A percentile compares a stretch with the other conserved stretches of the same genome.
These are phyloP conservation scores for Oncorhynchus gorbuscha DNA, from an alignment of 2,113 vertebrate species.

Conservation along the genomic window DNA sequence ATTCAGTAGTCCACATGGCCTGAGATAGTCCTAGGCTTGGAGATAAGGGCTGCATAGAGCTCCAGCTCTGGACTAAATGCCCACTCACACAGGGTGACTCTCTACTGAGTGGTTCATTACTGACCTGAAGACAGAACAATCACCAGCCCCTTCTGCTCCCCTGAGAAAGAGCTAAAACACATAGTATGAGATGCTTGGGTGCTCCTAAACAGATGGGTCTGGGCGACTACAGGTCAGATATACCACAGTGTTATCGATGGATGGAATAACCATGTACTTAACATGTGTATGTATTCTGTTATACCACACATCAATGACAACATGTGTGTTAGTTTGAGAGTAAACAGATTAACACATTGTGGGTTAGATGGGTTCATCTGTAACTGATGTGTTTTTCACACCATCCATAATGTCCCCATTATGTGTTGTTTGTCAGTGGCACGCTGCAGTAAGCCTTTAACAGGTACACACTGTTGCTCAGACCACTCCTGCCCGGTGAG, in stretches of 20 bases:
- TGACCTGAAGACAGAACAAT: conserved; percentile 30
- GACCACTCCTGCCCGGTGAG: conserved; percentile 56
- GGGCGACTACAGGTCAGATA: too few relatives aligned
- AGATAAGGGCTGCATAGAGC: conserved; percentile 19
- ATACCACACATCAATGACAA: conserved; percentile 13
- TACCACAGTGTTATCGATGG: too few relatives aligned
- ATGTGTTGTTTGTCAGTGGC: conserved; percentile 58
- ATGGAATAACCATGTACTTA: too few relatives aligned
- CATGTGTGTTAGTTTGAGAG: conserved; percentile 48
- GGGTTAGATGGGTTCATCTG: conserved; percentile 47
- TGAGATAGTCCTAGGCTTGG: conserved; percentile 31
- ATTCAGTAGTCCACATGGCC: conserved; percentile 20
- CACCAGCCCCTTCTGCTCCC: too few relatives aligned
- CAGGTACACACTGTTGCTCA: conserved; percentile 59
- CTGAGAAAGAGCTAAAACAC: too few relatives aligned
- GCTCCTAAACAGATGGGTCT: too few relatives aligned
- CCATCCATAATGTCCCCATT: conserved; percentile 67
- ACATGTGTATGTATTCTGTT: too few relatives aligned
- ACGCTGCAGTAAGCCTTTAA: conserved; percentile 39
- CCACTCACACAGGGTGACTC: conserved; percentile 19
- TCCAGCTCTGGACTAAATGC: conserved; percentile 6
- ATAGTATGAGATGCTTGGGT: too few relatives aligned
- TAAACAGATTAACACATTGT: conserved; percentile 9
- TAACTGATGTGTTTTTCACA: conserved; percentile 55
- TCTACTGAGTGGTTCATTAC: conserved; percentile 26